A percentile compares a stretch with the other conserved stretches of the same genome.
Evolutionary conservation across 1,140 invertebrate species (phyloP).

Genomic region (Neuroterus valhalla): DNA sequence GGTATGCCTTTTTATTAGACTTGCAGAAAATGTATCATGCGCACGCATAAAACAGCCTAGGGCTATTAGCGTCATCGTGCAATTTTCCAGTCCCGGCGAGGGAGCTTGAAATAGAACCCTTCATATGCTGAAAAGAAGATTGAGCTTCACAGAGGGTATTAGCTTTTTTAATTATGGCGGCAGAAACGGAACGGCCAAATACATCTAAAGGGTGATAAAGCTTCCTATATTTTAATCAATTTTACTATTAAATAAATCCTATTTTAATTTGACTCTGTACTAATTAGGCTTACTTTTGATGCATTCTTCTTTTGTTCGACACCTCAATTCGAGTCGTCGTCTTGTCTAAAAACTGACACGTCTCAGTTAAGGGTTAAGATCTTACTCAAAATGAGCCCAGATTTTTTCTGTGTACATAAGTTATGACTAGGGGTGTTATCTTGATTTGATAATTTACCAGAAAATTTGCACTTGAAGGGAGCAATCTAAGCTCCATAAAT

Average conservation of each 20-base stretch:
- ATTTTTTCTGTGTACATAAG: too few species aligned
- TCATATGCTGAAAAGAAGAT: conserved; percentile 54
- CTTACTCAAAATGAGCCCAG: too few species aligned
- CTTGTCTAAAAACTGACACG: too few species aligned
- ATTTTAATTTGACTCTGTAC: too few species aligned
- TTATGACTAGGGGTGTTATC: background rate
- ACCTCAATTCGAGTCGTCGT: too few species aligned
- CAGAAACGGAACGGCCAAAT: conserved; percentile 31
- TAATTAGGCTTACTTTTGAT: too few species aligned
- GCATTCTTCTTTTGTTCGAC: too few species aligned
- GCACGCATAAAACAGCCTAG: conserved; percentile 51
- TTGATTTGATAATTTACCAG: conserved; percentile 20
- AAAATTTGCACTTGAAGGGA: conserved; percentile 16
- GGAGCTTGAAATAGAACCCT: conserved; percentile 58
- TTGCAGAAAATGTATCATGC: conserved; percentile 49
- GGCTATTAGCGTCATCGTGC: conserved; percentile 52
- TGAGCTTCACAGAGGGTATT: conserved; percentile 34
- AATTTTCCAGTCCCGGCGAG: conserved; percentile 57
- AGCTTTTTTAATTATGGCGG: conserved; percentile 53
- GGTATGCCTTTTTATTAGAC: conserved; percentile 32
- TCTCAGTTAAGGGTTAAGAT: too few species aligned
- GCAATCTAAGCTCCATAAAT: conserved; percentile 27
- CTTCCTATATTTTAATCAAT: background rate
- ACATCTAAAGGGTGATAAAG: background rate
- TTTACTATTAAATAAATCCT: background rate